A percentile compares a stretch with the other conserved stretches of the same genome.
phyloP scores from a whole-genome alignment of 2,113 vertebrate genomes.

The Dicaeum eximium region DNA sequence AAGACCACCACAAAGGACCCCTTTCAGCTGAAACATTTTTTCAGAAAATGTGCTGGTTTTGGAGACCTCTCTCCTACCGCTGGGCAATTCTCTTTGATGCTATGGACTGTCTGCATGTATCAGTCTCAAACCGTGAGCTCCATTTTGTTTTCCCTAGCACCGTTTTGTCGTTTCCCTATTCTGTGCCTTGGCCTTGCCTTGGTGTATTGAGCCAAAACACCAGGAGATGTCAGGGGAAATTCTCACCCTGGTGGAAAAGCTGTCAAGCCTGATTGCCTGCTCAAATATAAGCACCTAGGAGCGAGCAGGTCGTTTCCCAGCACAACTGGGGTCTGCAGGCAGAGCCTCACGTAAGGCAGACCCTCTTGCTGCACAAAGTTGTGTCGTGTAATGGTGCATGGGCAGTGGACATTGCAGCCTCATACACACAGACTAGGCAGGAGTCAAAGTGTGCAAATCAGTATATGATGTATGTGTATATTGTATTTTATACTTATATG shows the following conservation, averaged over 20 bases:
- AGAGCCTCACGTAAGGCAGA: background rate
- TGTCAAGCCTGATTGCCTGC: conserved; percentile 15
- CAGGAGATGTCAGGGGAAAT: conserved; percentile 54
- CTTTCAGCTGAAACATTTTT: background rate
- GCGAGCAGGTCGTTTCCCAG: background rate
- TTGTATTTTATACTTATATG: background rate
- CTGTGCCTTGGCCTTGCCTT: conserved; percentile 32
- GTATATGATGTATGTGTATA: too few relatives aligned
- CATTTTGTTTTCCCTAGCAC: conserved; percentile 44
- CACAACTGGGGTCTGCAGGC: background rate
- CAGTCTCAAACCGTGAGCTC: conserved; percentile 37
- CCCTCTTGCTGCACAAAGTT: background rate
- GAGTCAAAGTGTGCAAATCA: background rate
- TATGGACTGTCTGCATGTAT: conserved; percentile 49
- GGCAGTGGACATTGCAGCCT: background rate
- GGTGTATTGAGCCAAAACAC: conserved; percentile 44
- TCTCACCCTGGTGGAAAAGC: background rate
- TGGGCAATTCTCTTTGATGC: conserved; percentile 51
- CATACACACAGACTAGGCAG: background rate
- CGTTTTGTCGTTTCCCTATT: conserved; percentile 34
- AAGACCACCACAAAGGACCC: background rate
- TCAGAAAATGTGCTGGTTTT: background rate
- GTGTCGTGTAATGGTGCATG: fast-evolving
- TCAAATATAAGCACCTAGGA: conserved; percentile 45
- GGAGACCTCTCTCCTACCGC: conserved; percentile 19